Evolutionary conservation across 1,140 invertebrate species (phyloP).

Genomic region (Xylocopa sonorina): DNA sequence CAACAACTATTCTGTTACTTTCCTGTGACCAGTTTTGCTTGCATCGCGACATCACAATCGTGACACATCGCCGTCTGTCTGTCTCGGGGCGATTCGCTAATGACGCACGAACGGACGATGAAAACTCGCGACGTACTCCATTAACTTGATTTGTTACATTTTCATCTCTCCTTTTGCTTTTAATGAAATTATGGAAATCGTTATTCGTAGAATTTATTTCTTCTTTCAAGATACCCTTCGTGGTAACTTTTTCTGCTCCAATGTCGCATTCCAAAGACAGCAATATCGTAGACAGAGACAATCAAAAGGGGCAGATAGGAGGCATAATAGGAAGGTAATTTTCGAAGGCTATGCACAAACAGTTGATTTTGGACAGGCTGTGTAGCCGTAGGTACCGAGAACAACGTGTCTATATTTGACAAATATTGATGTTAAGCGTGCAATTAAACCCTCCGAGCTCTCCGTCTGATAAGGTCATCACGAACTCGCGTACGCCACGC

Average conservation of each 20-base stretch:
- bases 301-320: neutral
- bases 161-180: no score
- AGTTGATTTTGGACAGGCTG: neutral
- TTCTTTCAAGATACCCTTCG: no score
- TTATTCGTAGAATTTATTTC: no score
- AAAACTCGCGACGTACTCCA: no score
- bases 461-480: neutral
- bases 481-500: no score
- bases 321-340: no score
- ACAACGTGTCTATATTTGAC: neutral
- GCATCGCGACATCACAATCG: constrained; percentile 10
- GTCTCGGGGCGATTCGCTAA: neutral
- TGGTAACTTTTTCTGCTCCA: no score
- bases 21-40: constrained; percentile 10
- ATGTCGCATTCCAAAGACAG: neutral
- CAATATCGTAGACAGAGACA: neutral
- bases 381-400: no score
- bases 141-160: no score
- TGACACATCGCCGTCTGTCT: neutral
- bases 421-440: neutral
- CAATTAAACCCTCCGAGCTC: neutral
- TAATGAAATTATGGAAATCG: no score
- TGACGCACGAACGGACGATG: neutral
- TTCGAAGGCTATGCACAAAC: neutral
- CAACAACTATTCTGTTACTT: constrained; percentile 42